Conservation (phyloP, 2,797 vertebrate species). For the Cryptoprocta ferox region DNA sequence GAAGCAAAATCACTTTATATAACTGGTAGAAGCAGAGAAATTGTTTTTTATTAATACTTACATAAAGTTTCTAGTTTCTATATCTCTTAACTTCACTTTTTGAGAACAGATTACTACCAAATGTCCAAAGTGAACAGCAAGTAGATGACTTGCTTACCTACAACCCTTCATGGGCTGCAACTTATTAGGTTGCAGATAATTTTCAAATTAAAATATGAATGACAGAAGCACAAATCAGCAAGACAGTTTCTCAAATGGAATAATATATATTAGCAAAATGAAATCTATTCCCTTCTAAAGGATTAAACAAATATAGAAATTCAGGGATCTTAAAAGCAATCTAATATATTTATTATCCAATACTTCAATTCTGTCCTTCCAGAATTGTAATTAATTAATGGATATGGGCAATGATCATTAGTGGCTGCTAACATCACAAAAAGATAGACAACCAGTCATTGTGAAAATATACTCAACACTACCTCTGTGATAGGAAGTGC, state of each 20-base stretch:
- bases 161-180: neutral
- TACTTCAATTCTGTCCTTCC: neutral
- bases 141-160: neutral
- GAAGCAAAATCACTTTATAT: conserved; percentile 60
- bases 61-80: conserved; percentile 36
- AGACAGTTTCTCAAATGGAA: conserved; percentile 18
- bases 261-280: conserved; percentile 19
- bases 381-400: conserved; percentile 9
- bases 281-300: conserved; percentile 49
- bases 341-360: neutral
- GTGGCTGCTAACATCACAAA: neutral
- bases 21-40: conserved; percentile 44
- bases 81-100: conserved; percentile 28
- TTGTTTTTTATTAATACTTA: conserved; percentile 62
- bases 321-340: conserved; percentile 16
- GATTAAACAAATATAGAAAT: conserved; percentile 41
- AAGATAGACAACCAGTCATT: neutral
- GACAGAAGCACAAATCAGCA: conserved; percentile 29
- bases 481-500: neutral
- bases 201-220: conserved; percentile 50
- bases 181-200: conserved; percentile 2
- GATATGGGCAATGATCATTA: neutral
- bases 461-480: neutral
- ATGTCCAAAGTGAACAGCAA: neutral
- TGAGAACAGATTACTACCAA: conserved; percentile 40